Evolutionary conservation across 2,797 vertebrate species (phyloP).

Genomic region (Podarcis siculus): DNA sequence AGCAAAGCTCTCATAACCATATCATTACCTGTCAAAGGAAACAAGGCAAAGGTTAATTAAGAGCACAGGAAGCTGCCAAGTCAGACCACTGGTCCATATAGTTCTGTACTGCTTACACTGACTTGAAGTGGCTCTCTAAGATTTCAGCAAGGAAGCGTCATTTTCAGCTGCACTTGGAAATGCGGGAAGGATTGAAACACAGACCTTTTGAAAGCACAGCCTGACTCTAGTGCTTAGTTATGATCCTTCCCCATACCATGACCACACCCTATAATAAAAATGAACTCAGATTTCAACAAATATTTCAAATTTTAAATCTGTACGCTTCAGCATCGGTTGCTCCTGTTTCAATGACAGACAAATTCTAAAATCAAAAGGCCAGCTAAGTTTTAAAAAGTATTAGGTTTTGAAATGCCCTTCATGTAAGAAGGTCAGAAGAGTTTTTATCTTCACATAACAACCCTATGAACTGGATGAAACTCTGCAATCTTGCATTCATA

Average conservation of each 20-base stretch:
- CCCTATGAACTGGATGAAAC: background rate
- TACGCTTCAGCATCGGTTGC: too few species aligned
- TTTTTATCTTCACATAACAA: too few species aligned
- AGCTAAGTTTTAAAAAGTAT: too few species aligned
- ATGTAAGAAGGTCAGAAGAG: too few species aligned
- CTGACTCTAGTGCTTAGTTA: background rate
- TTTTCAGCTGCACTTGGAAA: background rate
- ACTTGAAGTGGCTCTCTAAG: background rate
- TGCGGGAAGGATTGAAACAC: background rate
- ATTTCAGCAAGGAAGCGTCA: background rate
- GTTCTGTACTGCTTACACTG: background rate
- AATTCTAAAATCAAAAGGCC: too few species aligned
- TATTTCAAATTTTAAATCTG: background rate
- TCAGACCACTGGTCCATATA: background rate
- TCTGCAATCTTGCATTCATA: background rate
- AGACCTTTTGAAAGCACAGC: background rate
- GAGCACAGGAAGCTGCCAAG: constrained; percentile 66
- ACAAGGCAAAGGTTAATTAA: constrained; percentile 46
- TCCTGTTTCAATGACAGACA: too few species aligned
- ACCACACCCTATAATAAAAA: background rate
- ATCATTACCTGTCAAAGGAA: constrained; percentile 78
- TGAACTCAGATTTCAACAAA: background rate
- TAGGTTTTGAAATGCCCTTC: too few species aligned
- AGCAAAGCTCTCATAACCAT: constrained; percentile 90
- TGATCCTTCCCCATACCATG: background rate